phyloP scores from a whole-genome alignment of 2,888 invertebrate genomes.

The Cephalotes varians region DNA sequence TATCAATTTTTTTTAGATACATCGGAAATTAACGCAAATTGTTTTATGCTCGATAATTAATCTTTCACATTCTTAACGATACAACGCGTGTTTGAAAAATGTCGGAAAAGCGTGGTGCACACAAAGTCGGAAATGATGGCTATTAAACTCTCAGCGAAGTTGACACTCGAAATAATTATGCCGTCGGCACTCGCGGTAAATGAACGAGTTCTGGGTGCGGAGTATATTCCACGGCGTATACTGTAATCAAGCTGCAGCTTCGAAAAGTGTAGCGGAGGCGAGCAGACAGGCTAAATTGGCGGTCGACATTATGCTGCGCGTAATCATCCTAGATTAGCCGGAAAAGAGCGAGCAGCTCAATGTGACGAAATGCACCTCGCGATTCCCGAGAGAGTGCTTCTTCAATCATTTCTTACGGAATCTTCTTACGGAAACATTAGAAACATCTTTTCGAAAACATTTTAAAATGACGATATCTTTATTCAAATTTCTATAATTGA shows the following conservation, averaged over 20 bases:
- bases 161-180: conserved; percentile 57
- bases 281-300: conserved; percentile 39
- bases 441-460: background rate
- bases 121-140: conserved; percentile 28
- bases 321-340: conserved; percentile 74
- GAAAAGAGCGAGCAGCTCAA: conserved; percentile 69
- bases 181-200: conserved; percentile 58
- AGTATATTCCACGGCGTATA: conserved; percentile 49
- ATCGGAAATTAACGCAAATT: conserved; percentile 7
- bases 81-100: background rate
- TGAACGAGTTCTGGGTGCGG: conserved; percentile 54
- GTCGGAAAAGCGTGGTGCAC: background rate
- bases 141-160: conserved; percentile 50
- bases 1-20: background rate
- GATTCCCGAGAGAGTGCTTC: conserved; percentile 50
- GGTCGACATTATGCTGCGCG: conserved; percentile 55
- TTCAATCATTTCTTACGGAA: conserved; percentile 9
- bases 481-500: conserved; percentile 43
- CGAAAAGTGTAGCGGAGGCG: conserved; percentile 52
- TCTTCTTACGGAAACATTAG: background rate
- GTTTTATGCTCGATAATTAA: background rate
- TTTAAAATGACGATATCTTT: background rate
- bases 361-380: conserved; percentile 65
- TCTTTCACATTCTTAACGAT: background rate
- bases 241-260: conserved; percentile 63